Base-by-base conservation (phyloP, 1,140 invertebrate species). In the Bombus waltoni region DNA sequence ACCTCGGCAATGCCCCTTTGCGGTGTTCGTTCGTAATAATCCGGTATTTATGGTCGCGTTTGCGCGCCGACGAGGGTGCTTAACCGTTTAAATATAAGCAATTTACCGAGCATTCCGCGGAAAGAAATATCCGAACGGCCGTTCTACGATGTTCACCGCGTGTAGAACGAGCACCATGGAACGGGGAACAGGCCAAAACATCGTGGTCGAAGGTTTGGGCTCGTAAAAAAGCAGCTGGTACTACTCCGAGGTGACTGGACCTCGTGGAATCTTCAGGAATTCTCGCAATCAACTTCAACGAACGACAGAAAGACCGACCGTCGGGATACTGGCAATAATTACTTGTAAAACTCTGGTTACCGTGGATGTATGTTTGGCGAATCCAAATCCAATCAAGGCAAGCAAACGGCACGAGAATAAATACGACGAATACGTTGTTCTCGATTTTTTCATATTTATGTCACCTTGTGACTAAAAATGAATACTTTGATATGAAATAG, bases 51-150 rank as follows among this genome's bases (percentile, higher is more conserved):
- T 35, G 82, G 40, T 9, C 53, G 75, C 57, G 57, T 71, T 79
- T 62, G 66, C 77, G 53, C 82, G 40, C 2, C n/a, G 66, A 2
- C 38, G 25, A 70, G 47, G 74, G 47, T 53, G 47, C 32, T 71
- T 44, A 84, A 71, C 74, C 65, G 73, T 68, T 84, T 84, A 78
- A 83, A 83, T 68, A 68, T 66, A 40, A 71, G 75, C 82, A 32
- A 78, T 78, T 78, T 78, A 71, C 65, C 28, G 74, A 32, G 35
- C 53, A 35, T 57, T 47, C 73, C 73, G 47, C n/a, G 38, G 38
- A 81, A 83, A 83, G 73, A 83, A 83, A 83, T 77, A 57, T 40
- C 25, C 59, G 40, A 47, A 53, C 42, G 42, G 35, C 22, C 78
- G 44, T 71, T 71, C 65, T 38, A 47, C 32, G 44, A 65, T 73